Evolutionary conservation across 2,113 vertebrate genomes (phyloP).

Genomic region (Psammodynastes pulverulentus): DNA sequence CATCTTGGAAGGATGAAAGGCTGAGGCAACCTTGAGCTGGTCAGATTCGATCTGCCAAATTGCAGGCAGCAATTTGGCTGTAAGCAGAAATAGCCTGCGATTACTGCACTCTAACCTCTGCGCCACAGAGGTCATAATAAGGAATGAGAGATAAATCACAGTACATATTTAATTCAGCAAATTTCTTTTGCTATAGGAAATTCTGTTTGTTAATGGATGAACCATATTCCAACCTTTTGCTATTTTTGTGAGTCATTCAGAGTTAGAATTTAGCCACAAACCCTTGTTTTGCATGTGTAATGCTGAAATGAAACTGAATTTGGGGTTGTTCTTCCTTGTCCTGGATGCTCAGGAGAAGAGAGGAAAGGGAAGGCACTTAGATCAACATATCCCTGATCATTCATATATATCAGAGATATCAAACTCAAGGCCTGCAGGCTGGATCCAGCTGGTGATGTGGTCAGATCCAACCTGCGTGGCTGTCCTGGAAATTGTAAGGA

Average conservation of each 20-base stretch:
- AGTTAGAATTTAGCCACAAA: neutral
- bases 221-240: neutral
- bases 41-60: too few species aligned
- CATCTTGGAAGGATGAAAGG: too few species aligned
- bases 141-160: neutral
- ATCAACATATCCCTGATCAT: neutral
- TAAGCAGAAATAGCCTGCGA: too few species aligned
- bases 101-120: too few species aligned
- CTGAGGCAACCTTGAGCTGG: too few species aligned
- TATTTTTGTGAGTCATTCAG: neutral
- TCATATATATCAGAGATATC: neutral
- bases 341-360: neutral
- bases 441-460: too few species aligned
- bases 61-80: too few species aligned
- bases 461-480: too few species aligned
- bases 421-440: too few species aligned
- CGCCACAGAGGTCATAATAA: too few species aligned
- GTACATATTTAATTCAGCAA: neutral
- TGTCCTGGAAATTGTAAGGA: too few species aligned
- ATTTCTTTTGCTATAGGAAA: neutral
- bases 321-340: neutral
- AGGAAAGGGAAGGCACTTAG: neutral
- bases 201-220: neutral
- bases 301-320: neutral
- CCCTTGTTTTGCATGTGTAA: neutral